phyloP scores from a whole-genome alignment of 2,113 vertebrate species.

The Pterocles orientalis region DNA sequence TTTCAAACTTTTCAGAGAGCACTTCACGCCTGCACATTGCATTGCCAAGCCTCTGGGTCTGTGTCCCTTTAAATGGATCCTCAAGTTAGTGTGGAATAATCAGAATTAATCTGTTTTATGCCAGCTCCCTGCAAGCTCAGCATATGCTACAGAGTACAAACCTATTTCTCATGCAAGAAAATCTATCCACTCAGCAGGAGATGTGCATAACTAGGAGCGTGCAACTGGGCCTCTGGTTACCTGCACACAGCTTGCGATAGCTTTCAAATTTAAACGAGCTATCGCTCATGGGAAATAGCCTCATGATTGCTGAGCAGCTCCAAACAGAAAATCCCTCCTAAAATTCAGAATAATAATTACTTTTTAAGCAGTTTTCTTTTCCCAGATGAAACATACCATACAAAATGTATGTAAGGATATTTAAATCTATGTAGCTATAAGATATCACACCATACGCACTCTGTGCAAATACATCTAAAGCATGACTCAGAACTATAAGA shows the following conservation, averaged over 20 bases:
- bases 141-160: slow-evolving; percentile 15
- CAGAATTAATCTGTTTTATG: background rate
- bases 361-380: background rate
- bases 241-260: background rate
- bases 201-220: background rate
- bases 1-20: background rate
- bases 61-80: background rate
- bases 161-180: background rate
- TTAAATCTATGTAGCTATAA: background rate
- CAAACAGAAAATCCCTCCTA: background rate
- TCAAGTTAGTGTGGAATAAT: background rate
- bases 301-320: background rate
- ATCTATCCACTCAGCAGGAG: background rate
- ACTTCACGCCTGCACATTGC: background rate
- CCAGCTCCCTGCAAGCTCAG: slow-evolving; percentile 20
- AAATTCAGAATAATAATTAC: background rate
- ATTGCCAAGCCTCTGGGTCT: background rate
- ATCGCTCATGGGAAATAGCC: background rate
- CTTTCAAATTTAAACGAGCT: background rate
- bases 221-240: background rate
- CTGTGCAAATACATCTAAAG: background rate
- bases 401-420: background rate
- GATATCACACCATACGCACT: background rate
- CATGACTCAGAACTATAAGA: background rate
- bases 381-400: background rate